Evolutionary conservation across 1,140 invertebrate genomes (phyloP).

Genomic region (Leptinotarsa undecemlineata): DNA sequence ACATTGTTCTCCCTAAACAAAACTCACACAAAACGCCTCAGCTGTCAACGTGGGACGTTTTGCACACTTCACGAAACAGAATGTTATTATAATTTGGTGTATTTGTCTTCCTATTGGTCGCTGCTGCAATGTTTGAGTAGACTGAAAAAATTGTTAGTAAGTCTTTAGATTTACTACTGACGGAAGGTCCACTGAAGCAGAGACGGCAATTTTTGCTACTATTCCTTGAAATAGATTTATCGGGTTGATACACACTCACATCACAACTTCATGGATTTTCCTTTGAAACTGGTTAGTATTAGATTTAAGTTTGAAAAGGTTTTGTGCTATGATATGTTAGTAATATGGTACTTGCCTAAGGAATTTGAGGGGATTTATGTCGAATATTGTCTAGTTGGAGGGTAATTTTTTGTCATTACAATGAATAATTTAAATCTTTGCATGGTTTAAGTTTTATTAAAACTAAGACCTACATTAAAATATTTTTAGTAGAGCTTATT

Average conservation of each 20-base stretch:
- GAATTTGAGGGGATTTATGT: too few relatives aligned
- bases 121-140: slow-evolving; percentile 25
- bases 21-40: neutral
- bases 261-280: slow-evolving; percentile 31
- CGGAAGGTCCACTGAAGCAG: slow-evolving; percentile 27
- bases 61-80: slow-evolving; percentile 11
- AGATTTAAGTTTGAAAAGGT: neutral
- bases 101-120: slow-evolving; percentile 26
- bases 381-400: too few relatives aligned
- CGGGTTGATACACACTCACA: slow-evolving; percentile 15
- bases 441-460: too few relatives aligned
- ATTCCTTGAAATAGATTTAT: slow-evolving; percentile 19
- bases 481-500: too few relatives aligned
- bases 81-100: slow-evolving; percentile 13
- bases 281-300: slow-evolving; percentile 34
- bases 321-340: neutral
- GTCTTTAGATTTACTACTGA: slow-evolving; percentile 7
- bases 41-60: slow-evolving; percentile 13
- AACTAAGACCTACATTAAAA: too few relatives aligned
- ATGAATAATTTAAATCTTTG: too few relatives aligned
- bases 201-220: slow-evolving; percentile 27
- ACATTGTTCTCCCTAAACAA: neutral
- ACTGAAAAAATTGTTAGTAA: slow-evolving; percentile 7
- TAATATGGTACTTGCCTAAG: neutral
- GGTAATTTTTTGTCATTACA: too few relatives aligned